phyloP scores from a whole-genome alignment of 1,140 invertebrate genomes.

The Latrodectus geometricus region DNA sequence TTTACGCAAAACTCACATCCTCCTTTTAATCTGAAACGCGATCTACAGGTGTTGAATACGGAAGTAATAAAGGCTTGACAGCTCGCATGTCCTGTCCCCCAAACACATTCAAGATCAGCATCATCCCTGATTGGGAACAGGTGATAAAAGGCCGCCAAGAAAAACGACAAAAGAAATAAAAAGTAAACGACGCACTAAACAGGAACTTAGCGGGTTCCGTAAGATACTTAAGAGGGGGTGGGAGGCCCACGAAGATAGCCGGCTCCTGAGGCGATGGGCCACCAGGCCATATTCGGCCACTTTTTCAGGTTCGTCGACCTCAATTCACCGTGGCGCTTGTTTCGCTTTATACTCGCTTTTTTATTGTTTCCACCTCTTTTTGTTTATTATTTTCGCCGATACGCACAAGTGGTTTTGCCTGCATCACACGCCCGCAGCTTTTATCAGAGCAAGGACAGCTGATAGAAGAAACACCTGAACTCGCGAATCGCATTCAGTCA shows the following conservation, averaged over 20 bases:
- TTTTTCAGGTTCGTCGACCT: constrained; percentile 58
- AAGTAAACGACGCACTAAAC: constrained; percentile 12
- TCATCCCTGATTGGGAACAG: background rate
- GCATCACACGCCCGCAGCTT: constrained; percentile 27
- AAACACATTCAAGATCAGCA: background rate
- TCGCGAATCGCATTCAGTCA: background rate
- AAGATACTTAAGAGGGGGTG: constrained; percentile 7
- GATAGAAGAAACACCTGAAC: background rate
- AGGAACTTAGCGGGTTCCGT: background rate
- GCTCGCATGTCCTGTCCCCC: too few relatives aligned
- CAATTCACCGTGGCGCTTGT: constrained; percentile 31
- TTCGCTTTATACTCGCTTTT: background rate
- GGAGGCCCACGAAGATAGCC: background rate
- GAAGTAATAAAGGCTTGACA: too few relatives aligned
- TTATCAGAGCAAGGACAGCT: constrained; percentile 34
- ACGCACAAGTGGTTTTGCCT: constrained; percentile 20
- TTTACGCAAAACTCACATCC: too few relatives aligned
- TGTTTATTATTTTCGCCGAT: constrained; percentile 13
- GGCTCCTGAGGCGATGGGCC: constrained; percentile 53
- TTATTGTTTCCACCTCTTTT: constrained; percentile 13
- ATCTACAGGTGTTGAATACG: too few relatives aligned
- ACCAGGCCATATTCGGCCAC: constrained; percentile 50
- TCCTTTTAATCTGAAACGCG: too few relatives aligned
- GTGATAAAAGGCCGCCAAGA: background rate
- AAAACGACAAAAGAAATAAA: constrained; percentile 8